phyloP scores from a whole-genome alignment of 2,797 vertebrate species.

The Muraenolepis orangiensis region DNA sequence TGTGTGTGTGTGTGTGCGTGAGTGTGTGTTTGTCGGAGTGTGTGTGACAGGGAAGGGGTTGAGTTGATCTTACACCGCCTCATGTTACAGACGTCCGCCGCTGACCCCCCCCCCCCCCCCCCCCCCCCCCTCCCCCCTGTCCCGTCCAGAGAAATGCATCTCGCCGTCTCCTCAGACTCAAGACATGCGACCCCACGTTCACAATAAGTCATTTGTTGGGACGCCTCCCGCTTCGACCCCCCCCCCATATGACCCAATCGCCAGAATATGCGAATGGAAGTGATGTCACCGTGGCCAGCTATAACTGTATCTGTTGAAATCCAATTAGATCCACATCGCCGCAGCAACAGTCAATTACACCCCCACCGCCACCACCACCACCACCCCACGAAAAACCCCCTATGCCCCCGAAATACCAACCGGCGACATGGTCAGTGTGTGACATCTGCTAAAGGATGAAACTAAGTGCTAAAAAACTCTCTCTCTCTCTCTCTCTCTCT shows the following conservation, averaged over 20 bases:
- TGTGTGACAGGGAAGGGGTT: no score
- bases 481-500: no score
- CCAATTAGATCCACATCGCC: conserved; percentile 65
- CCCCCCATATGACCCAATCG: conserved; percentile 63
- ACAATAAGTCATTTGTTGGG: conserved; percentile 77
- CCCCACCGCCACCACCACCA: no score
- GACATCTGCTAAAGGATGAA: conserved; percentile 54
- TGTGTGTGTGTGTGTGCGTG: no score
- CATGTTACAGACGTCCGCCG: background rate
- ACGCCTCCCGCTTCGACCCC: no score
- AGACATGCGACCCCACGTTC: conserved; percentile 32
- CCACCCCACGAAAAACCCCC: background rate
- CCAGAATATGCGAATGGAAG: conserved; percentile 69
- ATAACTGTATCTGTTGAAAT: conserved; percentile 72
- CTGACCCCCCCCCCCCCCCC: background rate
- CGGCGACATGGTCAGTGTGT: conserved; percentile 48
- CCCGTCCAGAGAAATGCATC: conserved; percentile 15
- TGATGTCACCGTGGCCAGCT: conserved; percentile 67
- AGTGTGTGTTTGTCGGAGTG: no score
- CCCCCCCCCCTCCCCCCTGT: background rate
- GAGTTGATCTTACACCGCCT: background rate
- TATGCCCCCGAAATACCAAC: conserved; percentile 57
- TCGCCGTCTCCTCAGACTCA: conserved; percentile 19
- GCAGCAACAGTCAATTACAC: conserved; percentile 65
- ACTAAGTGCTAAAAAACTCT: conserved; percentile 47